Base-by-base conservation (phyloP, 1,140 invertebrate genomes). In the Campoletis sonorensis region DNA sequence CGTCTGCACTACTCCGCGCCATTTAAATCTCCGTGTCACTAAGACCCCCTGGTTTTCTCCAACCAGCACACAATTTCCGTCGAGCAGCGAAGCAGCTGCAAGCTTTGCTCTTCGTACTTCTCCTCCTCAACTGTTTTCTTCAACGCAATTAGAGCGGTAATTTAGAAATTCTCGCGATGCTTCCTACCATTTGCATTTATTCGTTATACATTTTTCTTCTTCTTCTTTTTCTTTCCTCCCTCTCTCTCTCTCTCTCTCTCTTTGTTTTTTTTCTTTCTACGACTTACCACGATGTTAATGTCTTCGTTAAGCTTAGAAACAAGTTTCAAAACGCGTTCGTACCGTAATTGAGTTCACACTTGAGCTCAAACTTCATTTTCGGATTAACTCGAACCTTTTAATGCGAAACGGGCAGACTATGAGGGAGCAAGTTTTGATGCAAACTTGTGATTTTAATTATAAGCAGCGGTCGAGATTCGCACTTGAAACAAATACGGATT, bases 1-100 rank as follows among this genome's bases (percentile, higher is more conserved):
- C 58, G 71, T 67, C 73, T 64, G 15, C 68, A 68, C 51, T 23
- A 51, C 49, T 54, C 77, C 71, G 64, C 82, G 68, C 79, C 84
- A 84, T 84, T 86, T 85, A 83, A 85, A 84, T 82, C 84, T 85
- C 82, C 76, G 82, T 80, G 79, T 83, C 79, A 82, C 84, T 84
- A 83, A 83, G 79, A 72, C 78, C 80, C n/a, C n/a, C 79, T 70
- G 51, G 27, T 68, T 68, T 30, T 68, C 8, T n/a, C 23, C 67
- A 70, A 70, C 27, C 67, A 18, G 67, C 67, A 70, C 67, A 70
- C 67, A 70, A 70, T 70, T 70, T 70, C n/a, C 26, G 16, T 18
- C 67, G 67, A 70, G 67, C 16, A 70, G 27, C 67, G 16, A 4
- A 70, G 67, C 61, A 70, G 67, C 67, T 70, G 67, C 67, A 33